Base-by-base conservation (phyloP, 2,797 vertebrate species). In the Rhodeus uyekii region DNA sequence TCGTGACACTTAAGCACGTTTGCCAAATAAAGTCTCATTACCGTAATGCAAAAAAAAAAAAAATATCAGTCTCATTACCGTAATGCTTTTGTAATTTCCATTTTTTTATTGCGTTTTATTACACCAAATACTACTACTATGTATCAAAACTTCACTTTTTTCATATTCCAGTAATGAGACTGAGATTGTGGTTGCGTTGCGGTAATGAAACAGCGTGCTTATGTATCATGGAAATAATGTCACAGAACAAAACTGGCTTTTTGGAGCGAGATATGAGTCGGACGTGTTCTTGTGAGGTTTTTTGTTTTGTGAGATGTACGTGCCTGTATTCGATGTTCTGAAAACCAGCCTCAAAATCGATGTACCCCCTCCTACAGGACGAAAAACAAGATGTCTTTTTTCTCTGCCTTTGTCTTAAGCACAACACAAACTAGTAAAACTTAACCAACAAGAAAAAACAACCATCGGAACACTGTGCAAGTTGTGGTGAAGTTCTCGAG, bases 341-440 rank as follows among this genome's bases (percentile, higher is more conserved):
- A 88, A 90, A 92, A 87, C 93, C 93, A 93, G 92, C 92, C 93
- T 94, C 91, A 69, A 87, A 64, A 67, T 88, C 85, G 78, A 83
- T 63, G 73, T 71, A 78, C 32, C 50, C 39, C 60, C 53, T 78
- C 67, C 71, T 80, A 76, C 76, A 85, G 75, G 80, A 87, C 71
- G 84, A 86, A 91, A 91, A 80, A 88, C 89, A 91, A 92, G 92
- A 90, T 93, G 88, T 90, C 89, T 67, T 64, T 75, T 82, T 83
- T 91, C 69, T 85, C 89, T 93, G 89, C 92, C 87, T 87, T 68
- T 68, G 73, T 80, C 82, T 83, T 78, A 95, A 95, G 94, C 94
- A 96, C 94, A 95, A 95, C 93, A 94, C 94, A 94, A 91, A 90
- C 87, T 89, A 53, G 50, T 60, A 72, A 63, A 75, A 42, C 48